These are phyloP conservation scores for Ruditapes philippinarum DNA, from an alignment of 1,140 invertebrate genomes.

Conservation along the genomic window DNA sequence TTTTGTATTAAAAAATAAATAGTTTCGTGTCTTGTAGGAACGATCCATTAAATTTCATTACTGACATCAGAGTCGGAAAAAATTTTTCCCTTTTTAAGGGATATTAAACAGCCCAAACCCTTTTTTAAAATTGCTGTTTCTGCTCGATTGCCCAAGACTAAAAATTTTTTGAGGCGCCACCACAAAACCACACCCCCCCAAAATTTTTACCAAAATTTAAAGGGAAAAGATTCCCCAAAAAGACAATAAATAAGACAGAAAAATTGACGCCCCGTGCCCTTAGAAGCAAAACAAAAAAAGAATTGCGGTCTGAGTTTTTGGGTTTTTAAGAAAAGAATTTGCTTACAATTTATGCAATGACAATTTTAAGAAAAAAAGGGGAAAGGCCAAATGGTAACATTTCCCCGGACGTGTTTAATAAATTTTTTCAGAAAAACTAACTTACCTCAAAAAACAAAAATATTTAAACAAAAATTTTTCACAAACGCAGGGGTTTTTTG, in stretches of 20 bases:
- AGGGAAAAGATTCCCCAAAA: slow-evolving; percentile 19
- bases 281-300: slow-evolving; percentile 13
- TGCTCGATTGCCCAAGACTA: slow-evolving; percentile 33
- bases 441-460: no score
- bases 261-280: slow-evolving; percentile 39
- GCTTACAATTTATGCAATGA: no score
- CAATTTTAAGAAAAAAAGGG: no score
- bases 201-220: slow-evolving; percentile 36
- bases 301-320: background rate
- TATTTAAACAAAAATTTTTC: no score
- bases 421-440: no score
- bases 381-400: no score
- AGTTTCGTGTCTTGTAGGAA: background rate
- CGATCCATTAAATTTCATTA: background rate
- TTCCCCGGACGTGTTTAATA: no score
- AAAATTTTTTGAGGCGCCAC: slow-evolving; percentile 44
- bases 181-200: background rate
- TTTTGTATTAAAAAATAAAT: no score
- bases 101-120: slow-evolving; percentile 26
- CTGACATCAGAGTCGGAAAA: background rate
- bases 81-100: background rate
- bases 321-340: no score
- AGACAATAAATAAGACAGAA: slow-evolving; percentile 46
- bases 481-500: no score
- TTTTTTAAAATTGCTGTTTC: slow-evolving; percentile 15